These are phyloP conservation scores for Atopsyche davidsoni DNA, from an alignment of 1,140 invertebrate genomes.

Conservation along the genomic window DNA sequence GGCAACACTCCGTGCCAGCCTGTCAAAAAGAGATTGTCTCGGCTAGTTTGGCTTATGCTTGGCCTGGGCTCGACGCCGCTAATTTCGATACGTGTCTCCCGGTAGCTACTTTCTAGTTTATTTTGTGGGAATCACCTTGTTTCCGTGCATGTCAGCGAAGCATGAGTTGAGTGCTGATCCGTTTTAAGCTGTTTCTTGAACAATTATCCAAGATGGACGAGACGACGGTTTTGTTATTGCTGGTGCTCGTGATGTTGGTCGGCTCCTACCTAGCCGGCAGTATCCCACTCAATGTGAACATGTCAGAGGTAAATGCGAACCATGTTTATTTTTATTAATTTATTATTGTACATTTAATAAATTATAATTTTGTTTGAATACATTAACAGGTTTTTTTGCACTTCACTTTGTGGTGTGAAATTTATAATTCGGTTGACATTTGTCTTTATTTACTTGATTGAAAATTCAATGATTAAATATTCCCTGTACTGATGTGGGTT, in stretches of 20 bases:
- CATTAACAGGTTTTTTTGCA: too few relatives aligned
- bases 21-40: conserved; percentile 15
- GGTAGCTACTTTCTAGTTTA: too few relatives aligned
- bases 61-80: too few relatives aligned
- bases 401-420: too few relatives aligned
- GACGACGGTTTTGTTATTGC: conserved; percentile 68
- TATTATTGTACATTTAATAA: not conserved
- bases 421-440: too few relatives aligned
- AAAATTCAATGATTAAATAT: too few relatives aligned
- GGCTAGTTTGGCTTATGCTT: not conserved
- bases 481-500: too few relatives aligned
- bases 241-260: conserved; percentile 87
- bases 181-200: not conserved
- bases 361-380: not conserved
- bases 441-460: too few relatives aligned
- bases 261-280: conserved; percentile 92
- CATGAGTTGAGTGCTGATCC: conserved; percentile 3
- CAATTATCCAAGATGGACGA: conserved; percentile 66
- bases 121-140: too few relatives aligned
- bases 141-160: not conserved
- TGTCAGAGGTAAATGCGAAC: conserved; percentile 76
- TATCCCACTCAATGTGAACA: conserved; percentile 84
- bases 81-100: too few relatives aligned
- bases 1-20: conserved; percentile 7
- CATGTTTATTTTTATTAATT: not conserved